These are phyloP conservation scores for Protobothrops flavoviridis DNA, from an alignment of 2,113 vertebrate species.

Conservation along the genomic window DNA sequence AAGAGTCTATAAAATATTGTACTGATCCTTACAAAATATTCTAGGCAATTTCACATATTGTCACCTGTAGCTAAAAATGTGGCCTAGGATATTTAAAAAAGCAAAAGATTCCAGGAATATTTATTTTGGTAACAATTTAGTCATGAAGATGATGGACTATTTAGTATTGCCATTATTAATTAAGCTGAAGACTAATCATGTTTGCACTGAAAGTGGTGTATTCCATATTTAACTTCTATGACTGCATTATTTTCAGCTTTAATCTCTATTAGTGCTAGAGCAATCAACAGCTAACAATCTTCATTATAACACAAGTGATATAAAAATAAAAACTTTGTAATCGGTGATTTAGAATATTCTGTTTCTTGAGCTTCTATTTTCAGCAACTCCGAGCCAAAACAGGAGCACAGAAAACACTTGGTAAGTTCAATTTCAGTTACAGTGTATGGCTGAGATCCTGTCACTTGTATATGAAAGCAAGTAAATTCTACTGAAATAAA, in stretches of 20 bases:
- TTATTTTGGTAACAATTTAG: not conserved
- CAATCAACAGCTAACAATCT: no score
- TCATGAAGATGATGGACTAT: not conserved
- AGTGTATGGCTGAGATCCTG: not conserved
- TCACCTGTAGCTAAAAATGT: not conserved
- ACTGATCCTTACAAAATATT: not conserved
- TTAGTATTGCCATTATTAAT: not conserved
- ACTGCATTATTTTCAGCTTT: not conserved
- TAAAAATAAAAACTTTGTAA: not conserved
- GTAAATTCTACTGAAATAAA: constrained; percentile 12
- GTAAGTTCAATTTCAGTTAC: not conserved
- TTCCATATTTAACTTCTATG: not conserved
- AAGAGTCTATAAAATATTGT: not conserved
- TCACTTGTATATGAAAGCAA: not conserved
- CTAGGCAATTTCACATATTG: not conserved
- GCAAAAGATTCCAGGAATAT: not conserved
- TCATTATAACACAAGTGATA: not conserved
- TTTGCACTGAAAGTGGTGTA: not conserved
- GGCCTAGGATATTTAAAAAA: not conserved
- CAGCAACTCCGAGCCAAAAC: not conserved
- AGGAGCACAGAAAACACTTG: not conserved
- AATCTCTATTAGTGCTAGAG: not conserved
- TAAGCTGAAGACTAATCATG: not conserved
- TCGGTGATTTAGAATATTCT: not conserved
- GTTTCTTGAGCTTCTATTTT: not conserved